Percentiles rank a stretch among this genome's conserved stretches.
phyloP scores from a whole-genome alignment of 1,140 invertebrate species.

The Drosophila kikkawai region DNA sequence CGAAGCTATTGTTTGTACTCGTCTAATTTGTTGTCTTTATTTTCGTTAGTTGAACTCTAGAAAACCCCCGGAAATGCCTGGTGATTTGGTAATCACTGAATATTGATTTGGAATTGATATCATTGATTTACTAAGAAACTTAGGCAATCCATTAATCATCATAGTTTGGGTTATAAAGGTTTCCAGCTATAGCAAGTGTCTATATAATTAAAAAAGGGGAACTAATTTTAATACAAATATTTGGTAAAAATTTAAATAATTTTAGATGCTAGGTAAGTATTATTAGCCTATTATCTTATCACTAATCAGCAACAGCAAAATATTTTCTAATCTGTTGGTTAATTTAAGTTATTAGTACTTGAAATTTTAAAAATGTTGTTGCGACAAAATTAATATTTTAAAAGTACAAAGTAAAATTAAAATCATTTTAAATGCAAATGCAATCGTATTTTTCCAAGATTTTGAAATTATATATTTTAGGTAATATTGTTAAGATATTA shows the following conservation, averaged over 20 bases:
- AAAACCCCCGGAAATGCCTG: conserved; percentile 13
- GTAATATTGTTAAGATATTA: too few species aligned
- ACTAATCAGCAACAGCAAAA: not conserved
- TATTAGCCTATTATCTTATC: not conserved
- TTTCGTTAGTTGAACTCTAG: not conserved
- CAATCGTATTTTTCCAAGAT: too few species aligned
- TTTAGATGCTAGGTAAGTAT: not conserved
- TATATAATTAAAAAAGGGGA: not conserved
- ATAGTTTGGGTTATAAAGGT: not conserved
- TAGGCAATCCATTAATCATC: not conserved
- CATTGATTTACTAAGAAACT: not conserved
- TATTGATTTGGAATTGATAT: conserved; percentile 11
- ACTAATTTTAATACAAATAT: not conserved
- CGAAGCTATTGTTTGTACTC: conserved; percentile 2
- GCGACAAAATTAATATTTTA: not conserved
- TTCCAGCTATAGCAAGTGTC: not conserved
- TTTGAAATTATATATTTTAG: too few species aligned
- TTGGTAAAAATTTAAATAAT: too few species aligned
- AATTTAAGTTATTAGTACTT: not conserved
- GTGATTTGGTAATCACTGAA: not conserved
- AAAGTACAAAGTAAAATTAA: not conserved
- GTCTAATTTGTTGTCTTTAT: not conserved
- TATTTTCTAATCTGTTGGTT: not conserved
- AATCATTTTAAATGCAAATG: too few species aligned
- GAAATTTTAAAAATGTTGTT: not conserved